Evolutionary conservation across 2,113 vertebrate species (phyloP).

Genomic region (Calyptommatus sinebrachiatus): DNA sequence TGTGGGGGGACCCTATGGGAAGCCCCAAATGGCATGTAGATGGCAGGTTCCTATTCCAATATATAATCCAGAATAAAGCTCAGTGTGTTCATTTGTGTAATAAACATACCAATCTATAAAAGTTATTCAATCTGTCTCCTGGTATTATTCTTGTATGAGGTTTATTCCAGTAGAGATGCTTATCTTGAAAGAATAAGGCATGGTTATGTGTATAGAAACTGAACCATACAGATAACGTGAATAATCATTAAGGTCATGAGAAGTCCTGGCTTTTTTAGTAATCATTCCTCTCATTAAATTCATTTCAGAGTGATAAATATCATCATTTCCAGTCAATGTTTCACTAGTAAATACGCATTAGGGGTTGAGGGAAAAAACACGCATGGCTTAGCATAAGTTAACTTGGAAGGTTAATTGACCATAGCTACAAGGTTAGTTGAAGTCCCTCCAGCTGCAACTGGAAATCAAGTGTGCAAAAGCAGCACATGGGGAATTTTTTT

Average conservation of each 20-base stretch:
- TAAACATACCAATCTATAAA: too few relatives aligned
- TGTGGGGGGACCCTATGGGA: too few relatives aligned
- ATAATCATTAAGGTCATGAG: background rate
- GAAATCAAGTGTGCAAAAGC: background rate
- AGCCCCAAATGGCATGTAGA: too few relatives aligned
- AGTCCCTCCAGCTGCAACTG: background rate
- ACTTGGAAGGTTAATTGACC: slow-evolving; percentile 16
- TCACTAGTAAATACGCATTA: background rate
- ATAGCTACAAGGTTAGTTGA: slow-evolving; percentile 5
- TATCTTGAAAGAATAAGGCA: background rate
- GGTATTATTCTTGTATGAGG: too few relatives aligned
- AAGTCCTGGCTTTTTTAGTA: background rate
- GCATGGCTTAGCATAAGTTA: slow-evolving; percentile 21
- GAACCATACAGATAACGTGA: background rate
- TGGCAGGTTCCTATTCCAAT: too few relatives aligned
- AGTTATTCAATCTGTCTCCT: too few relatives aligned
- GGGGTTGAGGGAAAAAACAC: background rate
- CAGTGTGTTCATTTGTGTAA: too few relatives aligned
- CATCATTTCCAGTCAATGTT: slow-evolving; percentile 1
- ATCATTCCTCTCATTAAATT: background rate
- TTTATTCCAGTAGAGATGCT: too few relatives aligned
- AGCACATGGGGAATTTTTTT: background rate
- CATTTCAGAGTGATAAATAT: background rate
- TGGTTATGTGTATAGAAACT: background rate
- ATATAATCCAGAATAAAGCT: too few relatives aligned